A percentile compares a stretch with the other conserved stretches of the same genome.
These are phyloP conservation scores for Oncorhynchus gorbuscha DNA, from an alignment of 2,113 vertebrate genomes.

Conservation along the genomic window DNA sequence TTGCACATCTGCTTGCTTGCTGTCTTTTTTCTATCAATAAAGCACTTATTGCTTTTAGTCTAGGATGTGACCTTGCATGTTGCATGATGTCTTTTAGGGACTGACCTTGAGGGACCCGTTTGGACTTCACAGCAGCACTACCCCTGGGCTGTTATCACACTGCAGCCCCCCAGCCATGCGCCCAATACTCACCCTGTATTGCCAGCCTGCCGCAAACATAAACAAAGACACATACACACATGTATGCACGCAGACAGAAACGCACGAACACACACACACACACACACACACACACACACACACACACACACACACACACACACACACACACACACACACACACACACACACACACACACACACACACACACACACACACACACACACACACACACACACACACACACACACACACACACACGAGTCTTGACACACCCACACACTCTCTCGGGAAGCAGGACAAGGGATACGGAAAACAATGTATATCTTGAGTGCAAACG, in stretches of 20 bases:
- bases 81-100: slow-evolving; percentile 72
- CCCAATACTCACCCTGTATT: slow-evolving; percentile 38
- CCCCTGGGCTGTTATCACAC: slow-evolving; percentile 64
- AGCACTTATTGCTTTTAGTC: slow-evolving; percentile 90
- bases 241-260: slow-evolving; percentile 10
- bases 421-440: slow-evolving; percentile 34
- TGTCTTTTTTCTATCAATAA: slow-evolving; percentile 83
- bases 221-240: slow-evolving; percentile 38
- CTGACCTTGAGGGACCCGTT: slow-evolving; percentile 82
- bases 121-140: slow-evolving; percentile 61
- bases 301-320: slow-evolving; percentile 48
- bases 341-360: slow-evolving; percentile 51
- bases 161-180: slow-evolving; percentile 60
- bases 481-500: slow-evolving; percentile 64
- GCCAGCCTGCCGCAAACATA: slow-evolving; percentile 58
- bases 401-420: slow-evolving; percentile 9
- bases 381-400: slow-evolving; percentile 51
- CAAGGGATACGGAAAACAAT: slow-evolving; percentile 69
- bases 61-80: slow-evolving; percentile 81
- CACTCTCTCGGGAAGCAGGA: slow-evolving; percentile 45
- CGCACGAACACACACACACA: slow-evolving; percentile 65
- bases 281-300: not conserved
- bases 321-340: not conserved
- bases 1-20: slow-evolving; percentile 72
- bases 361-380: not conserved